Percentiles rank a stretch among this genome's conserved stretches.
Conservation (phyloP, 2,113 vertebrate species). For the Strigops habroptila region DNA sequence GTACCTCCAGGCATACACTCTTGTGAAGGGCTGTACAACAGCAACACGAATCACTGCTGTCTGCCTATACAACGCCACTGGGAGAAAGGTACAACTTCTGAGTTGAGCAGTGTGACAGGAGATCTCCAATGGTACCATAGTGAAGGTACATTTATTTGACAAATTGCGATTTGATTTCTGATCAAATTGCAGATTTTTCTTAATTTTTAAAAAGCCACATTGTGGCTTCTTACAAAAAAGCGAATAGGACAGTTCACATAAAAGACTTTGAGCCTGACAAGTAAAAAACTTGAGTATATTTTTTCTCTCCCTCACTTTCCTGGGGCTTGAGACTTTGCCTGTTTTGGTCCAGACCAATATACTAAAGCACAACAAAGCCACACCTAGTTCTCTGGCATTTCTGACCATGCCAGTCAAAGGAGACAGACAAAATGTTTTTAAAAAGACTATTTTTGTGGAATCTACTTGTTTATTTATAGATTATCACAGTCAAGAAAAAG, state of each 20-base stretch:
- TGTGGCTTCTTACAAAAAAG: neutral
- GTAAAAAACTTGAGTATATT: neutral
- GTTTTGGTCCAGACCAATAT: neutral
- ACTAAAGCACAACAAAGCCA: neutral
- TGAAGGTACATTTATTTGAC: neutral
- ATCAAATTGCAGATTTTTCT: neutral
- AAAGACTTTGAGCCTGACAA: neutral
- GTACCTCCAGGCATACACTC: neutral
- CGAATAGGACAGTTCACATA: neutral
- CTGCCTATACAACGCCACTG: neutral
- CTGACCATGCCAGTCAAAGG: neutral
- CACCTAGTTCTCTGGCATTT: neutral
- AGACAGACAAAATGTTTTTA: neutral
- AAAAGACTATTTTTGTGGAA: neutral
- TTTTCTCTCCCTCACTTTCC: neutral
- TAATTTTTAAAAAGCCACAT: neutral
- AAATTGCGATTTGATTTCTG: neutral
- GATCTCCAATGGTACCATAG: neutral
- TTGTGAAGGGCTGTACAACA: neutral
- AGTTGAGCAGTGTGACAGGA: neutral
- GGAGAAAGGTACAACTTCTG: neutral
- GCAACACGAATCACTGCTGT: neutral
- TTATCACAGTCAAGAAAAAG: neutral
- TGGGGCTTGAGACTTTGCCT: neutral
- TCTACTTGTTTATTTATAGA: neutral